Conservation (phyloP, 1,140 invertebrate genomes). For the Pseudomyrmex cubaensis region DNA sequence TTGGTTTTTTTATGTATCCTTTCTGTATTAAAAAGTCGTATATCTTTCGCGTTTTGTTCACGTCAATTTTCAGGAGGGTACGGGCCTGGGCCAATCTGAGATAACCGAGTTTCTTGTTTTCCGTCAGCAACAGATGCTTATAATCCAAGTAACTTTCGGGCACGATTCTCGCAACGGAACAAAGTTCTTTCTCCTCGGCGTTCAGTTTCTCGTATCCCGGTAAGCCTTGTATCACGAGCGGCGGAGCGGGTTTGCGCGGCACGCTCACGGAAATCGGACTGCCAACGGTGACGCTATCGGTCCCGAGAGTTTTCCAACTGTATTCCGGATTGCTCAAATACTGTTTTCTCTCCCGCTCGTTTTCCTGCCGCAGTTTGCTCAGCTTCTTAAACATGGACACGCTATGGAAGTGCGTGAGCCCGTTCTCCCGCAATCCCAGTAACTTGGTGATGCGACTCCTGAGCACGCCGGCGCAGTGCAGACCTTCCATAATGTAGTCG, state of each 20-base stretch:
- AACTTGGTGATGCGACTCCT: constrained; percentile 88
- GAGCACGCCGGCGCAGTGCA: constrained; percentile 90
- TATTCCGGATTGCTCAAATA: constrained; percentile 84
- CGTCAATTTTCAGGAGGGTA: constrained; percentile 94
- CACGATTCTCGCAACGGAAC: constrained; percentile 90
- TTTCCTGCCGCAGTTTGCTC: constrained; percentile 86
- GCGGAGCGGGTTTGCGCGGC: constrained; percentile 85
- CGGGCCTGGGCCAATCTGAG: constrained; percentile 93
- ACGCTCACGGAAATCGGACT: constrained; percentile 48
- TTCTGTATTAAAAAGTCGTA: constrained; percentile 92
- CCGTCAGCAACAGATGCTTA: constrained; percentile 89
- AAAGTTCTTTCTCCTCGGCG: constrained; percentile 90
- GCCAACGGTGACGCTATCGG: constrained; percentile 41
- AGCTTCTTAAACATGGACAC: constrained; percentile 88
- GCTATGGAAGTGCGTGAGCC: constrained; percentile 89
- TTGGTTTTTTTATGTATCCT: constrained; percentile 88
- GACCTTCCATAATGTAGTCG: constrained; percentile 91
- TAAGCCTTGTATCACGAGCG: constrained; percentile 91
- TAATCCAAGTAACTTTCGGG: constrained; percentile 93
- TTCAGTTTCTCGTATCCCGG: constrained; percentile 92
- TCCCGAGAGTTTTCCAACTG: constrained; percentile 79
- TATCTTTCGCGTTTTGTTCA: constrained; percentile 96
- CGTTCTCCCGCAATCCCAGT: constrained; percentile 89
- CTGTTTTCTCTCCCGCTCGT: constrained; percentile 87
- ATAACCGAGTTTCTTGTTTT: constrained; percentile 90